A percentile compares a stretch with the other conserved stretches of the same genome.
These are phyloP conservation scores for Hormaphis cornu DNA, from an alignment of 1,140 invertebrate species.

Conservation along the genomic window DNA sequence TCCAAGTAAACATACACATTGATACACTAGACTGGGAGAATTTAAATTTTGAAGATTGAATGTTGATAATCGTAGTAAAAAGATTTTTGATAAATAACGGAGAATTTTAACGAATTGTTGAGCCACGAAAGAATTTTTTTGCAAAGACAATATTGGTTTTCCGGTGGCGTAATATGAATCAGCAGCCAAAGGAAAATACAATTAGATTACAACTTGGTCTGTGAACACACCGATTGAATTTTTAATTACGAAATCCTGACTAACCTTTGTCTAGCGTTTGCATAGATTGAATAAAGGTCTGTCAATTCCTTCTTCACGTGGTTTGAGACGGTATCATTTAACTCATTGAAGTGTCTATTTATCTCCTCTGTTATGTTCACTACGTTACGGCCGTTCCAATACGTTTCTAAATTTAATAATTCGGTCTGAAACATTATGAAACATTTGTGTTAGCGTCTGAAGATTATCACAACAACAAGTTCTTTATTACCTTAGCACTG, in stretches of 20 bases:
- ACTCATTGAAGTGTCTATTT: slow-evolving; percentile 11
- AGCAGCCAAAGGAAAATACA: slow-evolving; percentile 10
- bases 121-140: not conserved
- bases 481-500: slow-evolving; percentile 8
- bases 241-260: too few species aligned
- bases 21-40: too few species aligned
- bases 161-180: slow-evolving; percentile 19
- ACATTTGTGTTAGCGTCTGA: not conserved
- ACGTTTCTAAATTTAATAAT: slow-evolving; percentile 16
- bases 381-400: slow-evolving; percentile 9
- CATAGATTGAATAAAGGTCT: slow-evolving; percentile 13
- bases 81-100: too few species aligned
- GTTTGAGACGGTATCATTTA: not conserved
- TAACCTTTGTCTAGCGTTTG: slow-evolving; percentile 1
- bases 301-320: slow-evolving; percentile 5
- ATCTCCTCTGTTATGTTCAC: not conserved
- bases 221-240: too few species aligned
- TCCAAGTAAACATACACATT: not conserved
- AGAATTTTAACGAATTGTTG: not conserved
- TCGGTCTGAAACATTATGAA: slow-evolving; percentile 1
- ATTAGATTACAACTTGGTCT: not conserved
- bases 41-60: not conserved
- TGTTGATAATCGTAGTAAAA: not conserved
- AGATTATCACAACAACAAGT: not conserved
- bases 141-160: slow-evolving; percentile 15